Evolutionary conservation across 2,888 invertebrate species (phyloP).

Genomic region (Linnaemya tessellans): DNA sequence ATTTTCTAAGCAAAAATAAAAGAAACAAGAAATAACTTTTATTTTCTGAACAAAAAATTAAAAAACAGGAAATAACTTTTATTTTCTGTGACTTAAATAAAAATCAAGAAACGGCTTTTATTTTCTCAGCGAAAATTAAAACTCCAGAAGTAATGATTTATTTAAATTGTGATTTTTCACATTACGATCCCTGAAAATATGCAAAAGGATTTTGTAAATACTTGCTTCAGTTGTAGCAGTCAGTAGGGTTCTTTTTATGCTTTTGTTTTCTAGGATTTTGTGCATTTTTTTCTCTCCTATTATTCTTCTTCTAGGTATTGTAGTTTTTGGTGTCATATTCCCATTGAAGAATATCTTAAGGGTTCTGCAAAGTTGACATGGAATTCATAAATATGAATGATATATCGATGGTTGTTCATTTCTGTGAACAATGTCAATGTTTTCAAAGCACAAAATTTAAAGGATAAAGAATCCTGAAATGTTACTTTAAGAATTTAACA

Average conservation of each 20-base stretch:
- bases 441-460: conserved; percentile 13
- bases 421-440: conserved; percentile 40
- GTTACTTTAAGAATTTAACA: neutral
- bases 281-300: neutral
- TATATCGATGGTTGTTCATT: conserved; percentile 40
- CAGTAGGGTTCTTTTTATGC: neutral
- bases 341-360: conserved; percentile 62
- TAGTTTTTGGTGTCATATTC: conserved; percentile 64
- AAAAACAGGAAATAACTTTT: too few species aligned
- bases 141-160: too few species aligned
- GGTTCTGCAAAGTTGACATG: conserved; percentile 62
- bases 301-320: conserved; percentile 12
- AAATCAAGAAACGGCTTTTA: too few species aligned
- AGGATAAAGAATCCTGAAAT: neutral
- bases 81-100: too few species aligned
- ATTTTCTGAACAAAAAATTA: too few species aligned
- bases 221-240: conserved; percentile 21
- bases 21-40: too few species aligned
- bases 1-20: too few species aligned
- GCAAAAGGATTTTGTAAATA: conserved; percentile 28
- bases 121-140: too few species aligned
- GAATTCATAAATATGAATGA: conserved; percentile 62
- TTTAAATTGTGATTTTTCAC: too few species aligned
- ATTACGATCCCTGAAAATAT: too few species aligned
- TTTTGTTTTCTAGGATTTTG: neutral